Evolutionary conservation across 2,797 vertebrate species (phyloP), one percentile per base, ranked within the genome.

Genomic region (Cichlasoma orientale): DNA sequence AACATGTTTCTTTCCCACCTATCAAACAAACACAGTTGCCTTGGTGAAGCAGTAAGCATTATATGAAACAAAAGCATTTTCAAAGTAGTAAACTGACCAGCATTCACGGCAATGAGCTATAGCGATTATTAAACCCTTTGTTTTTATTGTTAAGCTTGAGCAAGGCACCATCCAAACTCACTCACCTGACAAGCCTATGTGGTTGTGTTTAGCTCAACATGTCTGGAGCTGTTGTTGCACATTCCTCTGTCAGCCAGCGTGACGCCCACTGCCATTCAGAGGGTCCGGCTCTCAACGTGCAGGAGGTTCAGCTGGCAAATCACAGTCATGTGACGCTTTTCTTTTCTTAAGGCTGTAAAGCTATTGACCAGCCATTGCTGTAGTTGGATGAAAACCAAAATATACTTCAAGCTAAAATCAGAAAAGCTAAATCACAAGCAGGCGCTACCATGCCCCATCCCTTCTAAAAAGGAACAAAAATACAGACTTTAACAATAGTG

Each of bases 141-240:
- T 16, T 18, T 18, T 50, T 12, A 19, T 0, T 63, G 38, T 63
- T 44, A 44, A 66, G 27, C 41, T 66, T 18, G 61, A 19, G 23
- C 23, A 47, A 50, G 6, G 12, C 27, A n/a, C 36, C 25, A 0
- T 57, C 10, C 1, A 0, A 23, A 47, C 41, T 66, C 41, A 75
- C 31, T 19, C 44, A 4, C 13, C 18, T 18, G 12, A 52, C 8
- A 11, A 38, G 38, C 47, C n/a, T 56, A 18, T 69, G 59, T 54
- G 36, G 36, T 47, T 75, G 72, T 55, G 59, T 74, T 72, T 56
- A 23, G 47, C 57, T 59, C 3, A 1, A 74, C 86, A 19, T 82
- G 77, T 87, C 82, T 78, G 74, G 77, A 84, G 27, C 66, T 86
- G 80, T 66, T 63, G 75, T 56, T 50, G 50, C 71, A 55, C 74